phyloP scores from a whole-genome alignment of 2,113 vertebrate species.

The Petrocephalus microphthalmus region DNA sequence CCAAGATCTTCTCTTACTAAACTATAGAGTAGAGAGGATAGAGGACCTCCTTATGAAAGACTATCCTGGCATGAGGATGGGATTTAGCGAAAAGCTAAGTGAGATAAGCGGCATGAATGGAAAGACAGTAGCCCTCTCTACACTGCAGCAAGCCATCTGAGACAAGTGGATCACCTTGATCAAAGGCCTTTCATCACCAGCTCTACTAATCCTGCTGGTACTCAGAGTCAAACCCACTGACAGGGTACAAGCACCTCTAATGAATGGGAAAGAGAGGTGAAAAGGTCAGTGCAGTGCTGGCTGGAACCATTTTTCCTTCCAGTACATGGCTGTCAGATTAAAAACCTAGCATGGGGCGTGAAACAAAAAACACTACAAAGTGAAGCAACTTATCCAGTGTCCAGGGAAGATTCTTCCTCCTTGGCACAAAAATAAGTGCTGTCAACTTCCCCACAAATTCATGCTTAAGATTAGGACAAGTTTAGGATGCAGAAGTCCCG shows the following conservation, averaged over 20 bases:
- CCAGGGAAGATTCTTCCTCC: not conserved
- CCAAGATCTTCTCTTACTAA: not conserved
- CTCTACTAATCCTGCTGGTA: slow-evolving; percentile 55
- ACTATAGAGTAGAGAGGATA: not conserved
- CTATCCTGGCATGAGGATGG: not conserved
- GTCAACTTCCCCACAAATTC: not conserved
- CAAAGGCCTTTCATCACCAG: slow-evolving; percentile 53
- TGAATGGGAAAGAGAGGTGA: slow-evolving; percentile 32
- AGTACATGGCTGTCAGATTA: slow-evolving; percentile 60
- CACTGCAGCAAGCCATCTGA: slow-evolving; percentile 31
- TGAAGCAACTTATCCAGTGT: slow-evolving; percentile 54
- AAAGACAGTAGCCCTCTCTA: not conserved
- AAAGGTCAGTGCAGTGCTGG: slow-evolving; percentile 46
- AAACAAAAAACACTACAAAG: slow-evolving; percentile 60
- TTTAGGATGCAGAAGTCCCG: not conserved
- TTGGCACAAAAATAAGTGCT: not conserved
- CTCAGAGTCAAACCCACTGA: slow-evolving; percentile 46
- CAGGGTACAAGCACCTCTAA: slow-evolving; percentile 50
- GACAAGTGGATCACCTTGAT: slow-evolving; percentile 46
- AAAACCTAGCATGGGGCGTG: slow-evolving; percentile 49
- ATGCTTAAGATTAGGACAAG: not conserved
- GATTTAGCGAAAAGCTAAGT: not conserved
- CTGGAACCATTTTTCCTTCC: slow-evolving; percentile 35
- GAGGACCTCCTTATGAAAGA: not conserved
- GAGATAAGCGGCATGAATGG: not conserved